phyloP scores from a whole-genome alignment of 2,888 invertebrate genomes.

The Hypsopygia costalis region DNA sequence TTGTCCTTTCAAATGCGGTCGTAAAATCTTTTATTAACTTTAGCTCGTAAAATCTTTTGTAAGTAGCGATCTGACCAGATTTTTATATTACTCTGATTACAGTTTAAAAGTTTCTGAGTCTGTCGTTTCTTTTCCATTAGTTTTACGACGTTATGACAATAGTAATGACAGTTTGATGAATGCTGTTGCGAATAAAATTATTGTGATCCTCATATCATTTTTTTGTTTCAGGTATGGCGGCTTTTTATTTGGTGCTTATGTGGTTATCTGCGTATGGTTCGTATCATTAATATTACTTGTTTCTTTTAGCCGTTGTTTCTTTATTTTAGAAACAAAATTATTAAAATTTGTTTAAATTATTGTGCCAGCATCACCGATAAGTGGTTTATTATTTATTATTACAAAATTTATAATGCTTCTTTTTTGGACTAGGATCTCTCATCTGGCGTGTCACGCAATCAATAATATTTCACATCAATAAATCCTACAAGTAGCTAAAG shows the following conservation, averaged over 20 bases:
- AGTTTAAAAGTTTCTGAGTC: conserved; percentile 30
- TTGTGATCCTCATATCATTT: conserved; percentile 18
- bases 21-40: conserved; percentile 47
- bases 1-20: conserved; percentile 23
- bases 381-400: too few relatives aligned
- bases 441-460: too few relatives aligned
- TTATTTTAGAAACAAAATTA: too few relatives aligned
- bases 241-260: neutral
- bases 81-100: conserved; percentile 38
- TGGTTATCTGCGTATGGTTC: conserved; percentile 1
- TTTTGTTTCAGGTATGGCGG: conserved; percentile 34
- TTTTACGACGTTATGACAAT: conserved; percentile 29
- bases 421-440: too few relatives aligned
- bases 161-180: conserved; percentile 23
- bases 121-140: conserved; percentile 21
- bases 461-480: too few relatives aligned
- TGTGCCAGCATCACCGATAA: too few relatives aligned
- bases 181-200: conserved; percentile 15
- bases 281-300: too few relatives aligned
- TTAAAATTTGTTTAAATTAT: too few relatives aligned
- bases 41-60: conserved; percentile 39
- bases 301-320: too few relatives aligned
- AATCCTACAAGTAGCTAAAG: too few relatives aligned
- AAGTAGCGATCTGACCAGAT: conserved; percentile 29
- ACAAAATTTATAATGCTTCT: too few relatives aligned